Base-by-base conservation (phyloP, 2,113 vertebrate species). In the Nothoprocta pentlandii region DNA sequence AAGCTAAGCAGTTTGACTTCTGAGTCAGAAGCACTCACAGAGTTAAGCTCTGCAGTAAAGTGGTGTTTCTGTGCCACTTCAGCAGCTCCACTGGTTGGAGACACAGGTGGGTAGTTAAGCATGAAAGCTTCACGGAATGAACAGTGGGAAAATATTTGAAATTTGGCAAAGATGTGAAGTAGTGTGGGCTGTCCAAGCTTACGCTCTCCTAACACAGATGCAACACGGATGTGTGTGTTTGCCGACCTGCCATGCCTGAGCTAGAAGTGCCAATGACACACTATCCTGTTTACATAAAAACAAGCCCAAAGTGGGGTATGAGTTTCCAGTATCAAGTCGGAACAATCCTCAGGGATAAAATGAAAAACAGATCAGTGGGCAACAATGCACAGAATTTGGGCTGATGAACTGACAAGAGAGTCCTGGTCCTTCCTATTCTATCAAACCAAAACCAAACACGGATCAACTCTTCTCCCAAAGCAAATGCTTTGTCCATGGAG, bases 271-370 rank as follows among this genome's bases (percentile, higher is more conserved):
- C 16, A 44, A 34, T 28, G 69, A 67, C 67, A 75, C 41, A 68
- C 16, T n/a, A 63, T 0, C 0, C 20, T 46, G 12, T 10, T 75
- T 58, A 68, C 19, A 21, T 19, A 61, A 80, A 68, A 88, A 80
- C 30, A 22, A 88, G 42, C 42, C 28, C 59, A 14, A 75, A 80
- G 64, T 11, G 26, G 26, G 41, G 30, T 41, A n/a, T 26, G 16
- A 20, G 14, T 30, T 51, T 49, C 54, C 64, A 23, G 61, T 17
- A 36, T 25, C 51, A 73, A 34, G 20, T 73, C 44, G 0, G 0
- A 79, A 71, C 22, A 58, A 54, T 32, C 4, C 26, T 36, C 21
- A 71, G 22, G 20, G 21, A 84, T 44, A 68, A 76, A 53, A 61
- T 1, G 28, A 21, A 78, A 68, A 93, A 87, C 7, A 68, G 49